Evolutionary conservation across 2,113 vertebrate genomes (phyloP), one percentile per base, ranked within the genome.

Genomic region (Microtus ochrogaster): DNA sequence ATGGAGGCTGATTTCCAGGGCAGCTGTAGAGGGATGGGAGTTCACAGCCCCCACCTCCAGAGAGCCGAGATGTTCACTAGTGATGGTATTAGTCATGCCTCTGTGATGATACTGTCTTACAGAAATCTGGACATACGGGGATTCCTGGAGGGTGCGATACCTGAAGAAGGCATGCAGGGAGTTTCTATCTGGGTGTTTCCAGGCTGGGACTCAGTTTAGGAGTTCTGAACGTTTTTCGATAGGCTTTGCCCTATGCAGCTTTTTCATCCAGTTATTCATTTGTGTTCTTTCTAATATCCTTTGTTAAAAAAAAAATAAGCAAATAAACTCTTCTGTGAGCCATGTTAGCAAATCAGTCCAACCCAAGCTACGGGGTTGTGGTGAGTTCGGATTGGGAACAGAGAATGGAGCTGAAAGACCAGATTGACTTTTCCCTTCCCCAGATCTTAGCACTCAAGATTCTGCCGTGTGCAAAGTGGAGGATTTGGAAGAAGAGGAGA

Each of bases 391-490:
- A 63, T 74, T 77, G 84, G 39, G 22, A 72, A 9, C 74, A 61
- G 76, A 83, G 65, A 88, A 72, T 76, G 13, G 41, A 83, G 91
- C 76, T 72, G 68, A 96, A 94, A 94, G 28, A 52, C 33, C 72
- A 47, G 36, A 55, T 30, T 95, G 3, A 14, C 47, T 77, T 74
- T 76, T 8, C 5, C 16, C 13, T 7, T 89, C 92, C 52, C 28
- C 87, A 98, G 97, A 77, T 85, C n/a, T 21, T 3, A 0, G 30
- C 36, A 55, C 81, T 95, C 88, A 90, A 94, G 84, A 95, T 74
- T 85, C 95, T 97, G 65, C 65, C 68, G 6, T 82, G 94, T 93
- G 90, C 55, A 92, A 93, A 96, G 93, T 96, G 33, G 95, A 96
- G 28, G 95, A 68, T 22, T 73, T 66, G 82, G 95, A 91, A 73